phyloP scores from a whole-genome alignment of 2,113 vertebrate genomes.

The Hipposideros armiger region DNA sequence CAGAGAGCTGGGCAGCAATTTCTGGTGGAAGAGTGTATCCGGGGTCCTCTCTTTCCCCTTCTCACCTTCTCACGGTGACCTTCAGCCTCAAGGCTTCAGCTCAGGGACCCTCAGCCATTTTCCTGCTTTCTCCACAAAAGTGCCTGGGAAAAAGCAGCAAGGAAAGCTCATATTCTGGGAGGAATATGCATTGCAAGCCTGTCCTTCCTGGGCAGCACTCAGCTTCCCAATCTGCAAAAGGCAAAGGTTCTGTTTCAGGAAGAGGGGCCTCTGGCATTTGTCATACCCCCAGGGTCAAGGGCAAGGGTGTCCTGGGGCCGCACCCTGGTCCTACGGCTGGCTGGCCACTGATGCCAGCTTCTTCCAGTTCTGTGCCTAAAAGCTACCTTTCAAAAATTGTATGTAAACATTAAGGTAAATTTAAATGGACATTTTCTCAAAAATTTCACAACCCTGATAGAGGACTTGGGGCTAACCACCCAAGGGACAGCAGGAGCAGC shows the following conservation, averaged over 20 bases:
- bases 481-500: background rate
- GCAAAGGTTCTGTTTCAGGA: background rate
- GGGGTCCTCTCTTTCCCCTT: background rate
- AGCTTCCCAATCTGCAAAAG: background rate
- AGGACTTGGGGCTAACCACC: background rate
- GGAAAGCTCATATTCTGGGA: background rate
- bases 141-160: background rate
- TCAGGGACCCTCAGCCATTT: background rate
- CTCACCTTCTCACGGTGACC: no score
- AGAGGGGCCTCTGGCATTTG: background rate
- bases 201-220: background rate
- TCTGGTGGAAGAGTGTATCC: background rate
- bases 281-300: no score
- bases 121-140: background rate
- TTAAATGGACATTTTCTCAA: background rate
- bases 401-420: background rate
- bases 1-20: background rate
- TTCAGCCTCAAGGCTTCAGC: no score
- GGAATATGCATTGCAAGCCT: background rate
- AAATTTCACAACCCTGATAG: background rate
- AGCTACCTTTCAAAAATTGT: background rate
- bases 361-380: background rate
- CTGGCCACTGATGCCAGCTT: background rate
- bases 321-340: no score
- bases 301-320: no score